Evolutionary conservation across 2,113 vertebrate species (phyloP), one percentile per base, ranked within the genome.

Genomic region (Rhinolophus sinicus): DNA sequence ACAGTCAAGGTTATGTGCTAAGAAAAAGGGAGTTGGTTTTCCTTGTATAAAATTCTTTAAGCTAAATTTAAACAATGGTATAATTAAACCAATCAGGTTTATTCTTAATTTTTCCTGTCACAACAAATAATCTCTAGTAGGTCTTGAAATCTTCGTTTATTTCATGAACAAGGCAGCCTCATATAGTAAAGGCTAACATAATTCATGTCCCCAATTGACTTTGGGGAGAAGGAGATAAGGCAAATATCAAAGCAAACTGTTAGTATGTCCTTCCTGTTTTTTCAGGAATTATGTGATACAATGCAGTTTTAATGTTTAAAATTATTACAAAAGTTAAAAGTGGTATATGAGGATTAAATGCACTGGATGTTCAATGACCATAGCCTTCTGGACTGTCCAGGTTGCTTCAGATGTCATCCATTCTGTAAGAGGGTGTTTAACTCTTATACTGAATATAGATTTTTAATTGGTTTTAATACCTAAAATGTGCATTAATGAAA

Each of bases 1-100:
- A 87, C 85, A 96, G 73, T 97, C 97, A 97, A 97, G 97, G 97
- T 97, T 97, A 97, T 88, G 76, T 72, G 35, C 89, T 87, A 75
- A 94, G 72, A 91, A 90, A 72, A 60, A 85, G 65, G 94, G 93
- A 97, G 47, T 56, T 96, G 62, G 26, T 95, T 97, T 97, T 62
- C 76, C 77, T 88, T 93, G 33, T 82, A 88, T 95, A 95, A 94
- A 97, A 97, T 96, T 76, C 92, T 98, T 98, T 81, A 97, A 97
- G 97, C 97, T 98, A 96, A 98, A 98, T 96, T 98, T 94, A 97
- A 97, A 40, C 93, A 88, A 81, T 69, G 56, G 64, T 92, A 97
- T 98, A 98, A 97, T 98, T 94, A 97, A 94, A 69, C 64, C 70
- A 77, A 92, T 47, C 21, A 85, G 81, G 90, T 93, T 70, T 95